phyloP scores from a whole-genome alignment of 2,797 vertebrate genomes.

The Pseudomugil gertrudae region DNA sequence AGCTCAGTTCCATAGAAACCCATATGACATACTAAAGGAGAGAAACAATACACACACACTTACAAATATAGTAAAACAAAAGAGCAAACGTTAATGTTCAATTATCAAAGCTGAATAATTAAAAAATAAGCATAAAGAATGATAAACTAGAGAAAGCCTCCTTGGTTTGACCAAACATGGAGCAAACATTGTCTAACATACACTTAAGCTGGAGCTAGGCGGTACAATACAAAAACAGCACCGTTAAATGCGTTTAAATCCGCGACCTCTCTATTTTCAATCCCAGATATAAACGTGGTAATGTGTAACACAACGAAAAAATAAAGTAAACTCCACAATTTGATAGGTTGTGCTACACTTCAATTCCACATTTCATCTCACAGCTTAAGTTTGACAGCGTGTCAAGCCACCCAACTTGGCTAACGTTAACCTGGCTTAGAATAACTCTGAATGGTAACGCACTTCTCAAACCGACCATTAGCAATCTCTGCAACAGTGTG shows the following conservation, averaged over 20 bases:
- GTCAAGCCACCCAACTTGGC: slow-evolving; percentile 46
- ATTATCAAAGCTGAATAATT: neutral
- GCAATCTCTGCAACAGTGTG: slow-evolving; percentile 20
- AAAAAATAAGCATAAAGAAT: slow-evolving; percentile 3
- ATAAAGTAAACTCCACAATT: neutral
- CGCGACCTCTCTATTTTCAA: slow-evolving; percentile 34
- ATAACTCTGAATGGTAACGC: too few relatives aligned
- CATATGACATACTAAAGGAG: too few relatives aligned
- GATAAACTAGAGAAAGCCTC: slow-evolving; percentile 4
- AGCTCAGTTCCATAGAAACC: too few relatives aligned
- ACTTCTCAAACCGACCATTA: slow-evolving; percentile 10
- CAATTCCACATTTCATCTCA: slow-evolving; percentile 12
- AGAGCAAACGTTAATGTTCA: neutral
- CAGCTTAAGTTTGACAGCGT: slow-evolving; percentile 53
- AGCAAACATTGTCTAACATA: slow-evolving; percentile 9
- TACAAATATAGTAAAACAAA: too few relatives aligned
- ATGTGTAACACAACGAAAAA: slow-evolving; percentile 21
- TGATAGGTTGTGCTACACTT: slow-evolving; percentile 6
- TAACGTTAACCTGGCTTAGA: slow-evolving; percentile 19
- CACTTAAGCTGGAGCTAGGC: neutral
- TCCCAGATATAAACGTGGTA: slow-evolving; percentile 18
- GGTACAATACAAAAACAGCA: neutral
- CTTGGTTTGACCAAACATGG: slow-evolving; percentile 17
- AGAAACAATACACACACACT: too few relatives aligned
- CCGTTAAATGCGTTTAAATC: neutral